Evolutionary conservation across 2,113 vertebrate genomes (phyloP), one percentile per base, ranked within the genome.

Genomic region (Phylloscopus trochiloides): DNA sequence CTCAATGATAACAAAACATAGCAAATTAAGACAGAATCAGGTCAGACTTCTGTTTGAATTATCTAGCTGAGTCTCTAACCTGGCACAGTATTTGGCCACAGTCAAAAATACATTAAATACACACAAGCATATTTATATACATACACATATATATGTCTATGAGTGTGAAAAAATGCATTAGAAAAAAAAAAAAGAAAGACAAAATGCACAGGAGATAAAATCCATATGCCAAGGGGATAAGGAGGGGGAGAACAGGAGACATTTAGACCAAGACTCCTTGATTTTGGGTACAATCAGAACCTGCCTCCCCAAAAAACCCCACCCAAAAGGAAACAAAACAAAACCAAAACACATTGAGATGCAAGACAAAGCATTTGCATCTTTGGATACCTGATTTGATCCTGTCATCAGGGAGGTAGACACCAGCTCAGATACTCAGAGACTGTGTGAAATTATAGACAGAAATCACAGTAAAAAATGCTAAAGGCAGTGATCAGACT

Each of bases 1-100:
- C 92, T 96, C 92, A 78, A 57, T 88, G 95, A 94, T 97, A 96
- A 94, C 77, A 89, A 97, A 97, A 94, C 51, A 92, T 94, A 96
- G 83, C 94, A 96, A 96, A 97, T 96, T 71, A 95, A 97, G 90
- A 93, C 92, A 68, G 93, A 96, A 86, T 95, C 89, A 95, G 87
- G 91, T 96, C 95, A 93, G 76, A 75, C 84, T 94, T 97, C 73
- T 55, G 51, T 90, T 95, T 71, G 82, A 94, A 96, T 95, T 86
- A 87, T 90, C 80, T 93, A 75, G 88, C 96, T 26, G 86, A 93
- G 73, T 93, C 91, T 95, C 85, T 57, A 94, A 96, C 95, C 80
- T 96, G 94, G 95, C 8, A 5, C 42, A 79, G 78, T 88, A 61
- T 80, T 90, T 88, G 86, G 82, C 78, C 96, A 68, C 43, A 84